Evolutionary conservation across 2,888 invertebrate genomes (phyloP), one percentile per base, ranked within the genome.

Genomic region (Altica lythri): DNA sequence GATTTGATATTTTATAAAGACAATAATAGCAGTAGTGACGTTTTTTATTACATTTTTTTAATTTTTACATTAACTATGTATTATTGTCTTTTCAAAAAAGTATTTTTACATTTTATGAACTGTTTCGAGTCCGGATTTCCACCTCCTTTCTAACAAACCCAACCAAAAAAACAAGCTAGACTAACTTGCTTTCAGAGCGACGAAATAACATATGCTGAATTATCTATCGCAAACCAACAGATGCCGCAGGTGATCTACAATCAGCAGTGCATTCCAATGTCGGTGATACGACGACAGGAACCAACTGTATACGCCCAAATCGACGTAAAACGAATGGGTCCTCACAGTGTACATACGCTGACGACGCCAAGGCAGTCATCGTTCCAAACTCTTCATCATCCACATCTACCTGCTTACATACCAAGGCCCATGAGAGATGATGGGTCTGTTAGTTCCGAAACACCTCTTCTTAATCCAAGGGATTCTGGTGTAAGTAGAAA

Each of bases 221-320:
- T 82, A 62, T 78, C 80, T 63, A 70, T 80, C 60, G 69, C 73
- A 57, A 69, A 68, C 55, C 72, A 72, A 70, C 75, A 75, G 70
- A 72, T 49, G 49, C 75, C 70, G 30, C 76, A 77, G 59, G 73
- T 76, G 53, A 73, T 77, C 74, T 73, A 55, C 75, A 73, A 56
- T 34, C 74, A 73, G 55, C 76, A 75, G 55, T 70, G 76, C 48
- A 76, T 75, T 32, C 77, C 77, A 10, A 73, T 78, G 74, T 72
- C 76, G 38, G 71, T 76, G 55, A 74, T 76, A 54, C 70, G 77
- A 38, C 68, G 75, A 38, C 76, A 74, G 55, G 80, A 81, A 67
- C 80, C 80, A 22, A 81, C 80, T n/a, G 79, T 81, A 35, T 81
- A 81, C 68, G 81, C 81, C 44, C 81, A 81, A 69, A 78, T 81